Conservation (phyloP, 1,140 invertebrate species). For the Drosophila grimshawi region DNA sequence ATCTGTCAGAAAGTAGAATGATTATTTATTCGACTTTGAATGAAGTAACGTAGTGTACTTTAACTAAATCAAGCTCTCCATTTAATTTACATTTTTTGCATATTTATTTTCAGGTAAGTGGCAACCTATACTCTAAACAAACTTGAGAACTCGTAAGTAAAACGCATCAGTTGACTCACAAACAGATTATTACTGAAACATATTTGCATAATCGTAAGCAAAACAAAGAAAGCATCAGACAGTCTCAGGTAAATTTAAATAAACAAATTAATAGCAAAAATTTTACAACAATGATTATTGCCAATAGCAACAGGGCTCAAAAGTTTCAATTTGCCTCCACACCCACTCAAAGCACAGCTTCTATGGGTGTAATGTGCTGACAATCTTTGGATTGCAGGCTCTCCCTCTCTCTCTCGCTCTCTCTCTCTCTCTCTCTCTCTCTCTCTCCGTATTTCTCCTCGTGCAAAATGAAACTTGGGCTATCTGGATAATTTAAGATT, state of each 20-base stretch:
- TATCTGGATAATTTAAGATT: conserved; percentile 74
- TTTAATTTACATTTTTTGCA: conserved; percentile 10
- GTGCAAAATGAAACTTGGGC: conserved; percentile 33
- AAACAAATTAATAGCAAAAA: conserved; percentile 67
- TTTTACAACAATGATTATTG: conserved; percentile 67
- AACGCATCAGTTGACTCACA: conserved; percentile 26
- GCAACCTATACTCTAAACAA: conserved; percentile 12
- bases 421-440: no score
- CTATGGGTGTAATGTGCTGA: conserved; percentile 73
- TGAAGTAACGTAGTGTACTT: neutral
- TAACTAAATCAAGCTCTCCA: neutral
- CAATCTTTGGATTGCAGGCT: conserved; percentile 68
- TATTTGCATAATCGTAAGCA: conserved; percentile 55
- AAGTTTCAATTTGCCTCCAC: conserved; percentile 50
- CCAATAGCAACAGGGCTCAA: conserved; percentile 47
- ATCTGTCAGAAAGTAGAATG: neutral
- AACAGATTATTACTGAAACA: conserved; percentile 12
- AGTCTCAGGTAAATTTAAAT: conserved; percentile 60
- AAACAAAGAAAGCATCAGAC: conserved; percentile 21
- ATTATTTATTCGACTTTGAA: neutral
- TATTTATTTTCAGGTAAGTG: conserved; percentile 67
- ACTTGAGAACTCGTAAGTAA: conserved; percentile 36
- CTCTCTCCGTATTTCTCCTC: no score
- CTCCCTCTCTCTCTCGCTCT: no score
- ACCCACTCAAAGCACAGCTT: conserved; percentile 4